These are phyloP conservation scores for Gymnobelideus leadbeateri DNA, from an alignment of 2,113 vertebrate genomes.

Conservation along the genomic window DNA sequence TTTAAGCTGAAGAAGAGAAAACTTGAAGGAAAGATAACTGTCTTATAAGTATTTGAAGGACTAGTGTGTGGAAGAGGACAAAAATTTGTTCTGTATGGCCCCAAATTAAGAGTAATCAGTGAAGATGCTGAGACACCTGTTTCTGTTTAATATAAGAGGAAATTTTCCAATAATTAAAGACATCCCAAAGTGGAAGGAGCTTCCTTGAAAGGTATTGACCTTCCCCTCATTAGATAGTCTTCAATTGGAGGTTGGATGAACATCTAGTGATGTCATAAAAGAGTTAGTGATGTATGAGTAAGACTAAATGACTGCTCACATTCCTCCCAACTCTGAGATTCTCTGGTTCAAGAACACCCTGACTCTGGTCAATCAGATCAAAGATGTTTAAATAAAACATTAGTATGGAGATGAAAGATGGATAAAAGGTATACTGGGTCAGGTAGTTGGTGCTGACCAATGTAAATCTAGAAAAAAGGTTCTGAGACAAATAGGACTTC, in stretches of 20 bases:
- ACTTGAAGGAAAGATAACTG: background rate
- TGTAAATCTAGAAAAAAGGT: constrained; percentile 33
- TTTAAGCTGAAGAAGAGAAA: background rate
- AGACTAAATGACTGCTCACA: background rate
- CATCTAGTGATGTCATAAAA: background rate
- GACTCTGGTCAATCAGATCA: background rate
- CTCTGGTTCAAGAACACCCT: background rate
- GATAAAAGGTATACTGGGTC: background rate
- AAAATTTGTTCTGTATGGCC: background rate
- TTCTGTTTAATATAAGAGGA: background rate
- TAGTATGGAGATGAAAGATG: background rate
- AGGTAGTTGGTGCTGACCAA: background rate
- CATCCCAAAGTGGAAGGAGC: background rate
- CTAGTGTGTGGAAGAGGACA: background rate
- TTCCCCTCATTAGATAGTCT: background rate
- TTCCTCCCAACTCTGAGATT: background rate
- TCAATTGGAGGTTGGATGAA: background rate
- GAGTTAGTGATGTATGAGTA: background rate
- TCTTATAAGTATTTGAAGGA: background rate
- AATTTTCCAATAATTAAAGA: background rate
- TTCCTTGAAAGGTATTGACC: background rate
- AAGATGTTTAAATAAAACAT: constrained; percentile 7
- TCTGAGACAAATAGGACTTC: background rate
- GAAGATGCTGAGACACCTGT: background rate
- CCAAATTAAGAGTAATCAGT: background rate